These are phyloP conservation scores for Scomber scombrus DNA, from an alignment of 2,113 vertebrate species.

Conservation along the genomic window DNA sequence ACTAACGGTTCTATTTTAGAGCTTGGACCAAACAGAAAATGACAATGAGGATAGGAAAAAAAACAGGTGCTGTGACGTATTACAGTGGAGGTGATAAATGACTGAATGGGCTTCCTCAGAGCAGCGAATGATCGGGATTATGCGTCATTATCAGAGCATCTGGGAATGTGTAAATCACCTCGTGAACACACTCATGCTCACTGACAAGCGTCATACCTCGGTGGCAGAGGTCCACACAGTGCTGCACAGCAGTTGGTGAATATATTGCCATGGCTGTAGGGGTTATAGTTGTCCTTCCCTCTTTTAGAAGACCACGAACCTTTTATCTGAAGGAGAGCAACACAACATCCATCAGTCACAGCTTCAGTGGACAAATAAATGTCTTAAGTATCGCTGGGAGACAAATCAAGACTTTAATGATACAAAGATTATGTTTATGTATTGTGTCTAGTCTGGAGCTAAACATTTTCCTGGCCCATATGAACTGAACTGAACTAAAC, in stretches of 20 bases:
- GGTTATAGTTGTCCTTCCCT: constrained; percentile 98
- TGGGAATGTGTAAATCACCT: background rate
- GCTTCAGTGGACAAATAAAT: constrained; percentile 14
- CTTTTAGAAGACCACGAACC: constrained; percentile 99
- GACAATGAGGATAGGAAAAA: background rate
- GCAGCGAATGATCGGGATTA: background rate
- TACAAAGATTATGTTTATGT: background rate
- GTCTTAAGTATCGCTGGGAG: background rate
- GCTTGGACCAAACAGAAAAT: constrained; percentile 40
- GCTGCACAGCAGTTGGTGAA: constrained; percentile 97
- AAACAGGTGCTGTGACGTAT: constrained; percentile 20
- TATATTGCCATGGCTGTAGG: constrained; percentile 97
- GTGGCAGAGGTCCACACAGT: constrained; percentile 95
- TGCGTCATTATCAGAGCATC: constrained; percentile 8
- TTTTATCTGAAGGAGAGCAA: constrained; percentile 91
- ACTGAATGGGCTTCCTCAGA: background rate
- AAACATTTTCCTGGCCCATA: constrained; percentile 22
- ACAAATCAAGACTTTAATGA: background rate
- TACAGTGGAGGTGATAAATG: constrained; percentile 5
- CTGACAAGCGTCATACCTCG: constrained; percentile 87
- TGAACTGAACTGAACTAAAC: constrained; percentile 41
- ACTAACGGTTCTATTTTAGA: constrained; percentile 43
- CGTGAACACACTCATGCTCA: constrained; percentile 9
- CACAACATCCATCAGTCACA: constrained; percentile 14
- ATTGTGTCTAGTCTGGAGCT: background rate